Evolutionary conservation across 2,797 vertebrate species (phyloP), one percentile per base, ranked within the genome.

Genomic region (Phataginus tetradactyla): DNA sequence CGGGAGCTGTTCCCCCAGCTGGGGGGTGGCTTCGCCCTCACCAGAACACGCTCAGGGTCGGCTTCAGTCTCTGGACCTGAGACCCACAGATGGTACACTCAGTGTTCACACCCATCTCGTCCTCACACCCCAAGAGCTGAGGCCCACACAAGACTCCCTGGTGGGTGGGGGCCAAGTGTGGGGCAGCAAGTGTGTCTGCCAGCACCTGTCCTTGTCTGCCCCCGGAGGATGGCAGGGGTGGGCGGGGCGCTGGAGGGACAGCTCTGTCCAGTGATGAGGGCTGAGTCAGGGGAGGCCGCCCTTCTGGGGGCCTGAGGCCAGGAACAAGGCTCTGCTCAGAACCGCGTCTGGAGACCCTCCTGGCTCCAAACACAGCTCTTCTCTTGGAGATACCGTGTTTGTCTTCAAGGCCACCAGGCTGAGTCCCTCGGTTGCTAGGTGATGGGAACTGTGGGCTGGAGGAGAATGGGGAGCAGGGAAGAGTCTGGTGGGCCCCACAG

Each of bases 401-500:
- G 77, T 93, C 92, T 95, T 68, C 39, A 29, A 85, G 78, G 78
- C 71, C 21, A 25, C 53, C 0, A 39, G 1, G 49, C 45, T 51
- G 57, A 59, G 68, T 86, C 49, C n/a, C 66, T 51, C 27, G 0
- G 85, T 93, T 97, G 96, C 97, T 97, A 97, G 45, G 92, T 68
- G 75, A 96, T 92, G 57, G 71, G 74, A 86, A 75, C 49, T n/a
- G 49, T n/a, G 32, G 51, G 45, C 12, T 27, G 11, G 37, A 37
- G 17, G 13, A 23, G 14, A 71, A 20, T 25, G 23, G 11, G 51
- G 71, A 74, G 37, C 37, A 57, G 37, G 39, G n/a, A 61, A 66
- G 12, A 29, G 77, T 25, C 57, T 71, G 7, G 12, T 1, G 21
- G 23, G 32, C 27, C 69, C 69, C 15, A 1, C 4, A 12, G 27